Evolutionary conservation across 2,797 vertebrate genomes (phyloP), one percentile per base, ranked within the genome.

Genomic region (Nannoperca obscura): DNA sequence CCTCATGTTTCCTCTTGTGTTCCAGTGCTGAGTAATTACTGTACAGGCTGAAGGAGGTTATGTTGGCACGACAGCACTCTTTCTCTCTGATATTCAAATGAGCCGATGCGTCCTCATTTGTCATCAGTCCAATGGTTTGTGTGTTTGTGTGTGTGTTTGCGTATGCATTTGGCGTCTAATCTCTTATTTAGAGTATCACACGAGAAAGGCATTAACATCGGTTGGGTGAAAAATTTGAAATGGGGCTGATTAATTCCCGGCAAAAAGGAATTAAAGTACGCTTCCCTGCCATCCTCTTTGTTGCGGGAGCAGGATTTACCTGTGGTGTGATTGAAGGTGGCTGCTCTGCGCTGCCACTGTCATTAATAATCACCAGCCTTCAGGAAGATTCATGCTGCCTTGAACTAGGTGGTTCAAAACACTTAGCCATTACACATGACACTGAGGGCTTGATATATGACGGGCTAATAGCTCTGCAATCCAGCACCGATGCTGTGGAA

Each of bases 361-460:
- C 88, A 83, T 95, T 90, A 89, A 92, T 94, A 93, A 92, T 89
- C 78, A 80, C 65, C 79, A 85, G 82, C 82, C 78, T 86, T 90
- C 89, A 87, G 89, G 86, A 89, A 92, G 85, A 89, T 84, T 90
- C 88, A 91, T 92, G 85, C 88, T 69, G 80, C 86, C 71, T 44
- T 54, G 71, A 86, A 76, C 80, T 52, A 22, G 62, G 54, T 77
- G 81, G 87, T 91, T 90, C 88, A 81, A 87, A 94, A 91, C 85
- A 78, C 84, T 91, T 90, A 89, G 54, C 79, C 68, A 84, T 81
- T 82, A 82, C 71, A 69, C 59, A 79, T 84, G 87, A 84, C 79
- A 86, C 88, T 36, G 78, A 86, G 83, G 73, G 73, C 80, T 81
- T 90, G 89, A 90, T 92, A 61, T 86, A 88, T 84, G 84, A 86